Conservation (phyloP, 2,113 vertebrate species). For the Vidua macroura region DNA sequence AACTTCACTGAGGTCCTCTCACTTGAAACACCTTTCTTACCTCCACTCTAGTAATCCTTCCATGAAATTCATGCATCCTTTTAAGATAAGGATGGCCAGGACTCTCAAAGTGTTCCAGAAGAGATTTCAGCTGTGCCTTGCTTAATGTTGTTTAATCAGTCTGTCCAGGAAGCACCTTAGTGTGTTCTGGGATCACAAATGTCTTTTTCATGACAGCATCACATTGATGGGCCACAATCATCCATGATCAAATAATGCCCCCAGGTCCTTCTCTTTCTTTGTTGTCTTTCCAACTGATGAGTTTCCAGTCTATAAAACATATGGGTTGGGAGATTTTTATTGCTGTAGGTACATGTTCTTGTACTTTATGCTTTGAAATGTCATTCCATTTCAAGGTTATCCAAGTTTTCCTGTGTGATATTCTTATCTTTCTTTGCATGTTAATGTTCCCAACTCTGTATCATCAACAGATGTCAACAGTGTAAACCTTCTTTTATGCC, state of each 20-base stretch:
- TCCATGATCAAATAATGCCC: conserved; percentile 24
- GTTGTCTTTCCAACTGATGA: conserved; percentile 20
- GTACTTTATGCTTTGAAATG: conserved; percentile 5
- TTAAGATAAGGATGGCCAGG: not conserved
- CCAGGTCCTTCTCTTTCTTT: conserved; percentile 24
- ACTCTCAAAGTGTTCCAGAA: not conserved
- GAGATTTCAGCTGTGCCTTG: not conserved
- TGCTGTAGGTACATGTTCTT: conserved; percentile 14
- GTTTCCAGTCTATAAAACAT: conserved; percentile 33
- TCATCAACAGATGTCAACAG: not conserved
- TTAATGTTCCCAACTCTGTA: not conserved
- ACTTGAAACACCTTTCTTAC: not conserved
- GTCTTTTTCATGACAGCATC: conserved; percentile 9
- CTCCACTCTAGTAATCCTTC: not conserved
- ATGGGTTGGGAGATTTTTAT: conserved; percentile 20
- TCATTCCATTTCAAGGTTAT: conserved; percentile 13
- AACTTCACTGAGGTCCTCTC: not conserved
- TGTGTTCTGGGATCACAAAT: not conserved
- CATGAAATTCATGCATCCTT: not conserved
- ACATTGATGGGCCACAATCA: not conserved
- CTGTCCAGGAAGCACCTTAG: not conserved
- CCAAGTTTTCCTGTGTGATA: not conserved
- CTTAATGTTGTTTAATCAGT: not conserved
- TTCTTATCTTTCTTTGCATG: not conserved
- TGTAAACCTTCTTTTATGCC: not conserved